Evolutionary conservation across 1,140 invertebrate species (phyloP).

Genomic region (Cherax destructor): DNA sequence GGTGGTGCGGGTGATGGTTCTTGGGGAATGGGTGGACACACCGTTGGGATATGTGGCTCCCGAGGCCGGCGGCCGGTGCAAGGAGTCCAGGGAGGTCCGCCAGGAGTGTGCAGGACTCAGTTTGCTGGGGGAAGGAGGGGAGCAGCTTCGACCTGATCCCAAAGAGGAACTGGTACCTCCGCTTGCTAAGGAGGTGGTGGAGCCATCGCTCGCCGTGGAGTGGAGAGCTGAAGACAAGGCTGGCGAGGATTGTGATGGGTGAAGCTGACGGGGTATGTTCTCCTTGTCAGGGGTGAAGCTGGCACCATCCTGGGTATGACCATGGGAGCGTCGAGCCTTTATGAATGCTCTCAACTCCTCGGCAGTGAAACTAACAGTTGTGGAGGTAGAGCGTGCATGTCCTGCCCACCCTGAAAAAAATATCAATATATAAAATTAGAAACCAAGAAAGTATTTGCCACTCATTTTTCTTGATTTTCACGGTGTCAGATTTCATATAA

Average conservation of each 20-base stretch:
- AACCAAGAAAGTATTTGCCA: no score
- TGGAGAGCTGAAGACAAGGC: constrained; percentile 73
- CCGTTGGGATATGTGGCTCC: neutral
- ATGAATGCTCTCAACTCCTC: constrained; percentile 73
- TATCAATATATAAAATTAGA: neutral
- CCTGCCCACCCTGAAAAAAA: constrained; percentile 59
- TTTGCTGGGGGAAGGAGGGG: constrained; percentile 58
- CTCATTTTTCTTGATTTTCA: no score
- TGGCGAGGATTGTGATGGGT: constrained; percentile 63
- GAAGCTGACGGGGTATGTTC: constrained; percentile 67
- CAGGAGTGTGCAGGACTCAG: constrained; percentile 66
- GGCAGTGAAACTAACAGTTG: constrained; percentile 75
- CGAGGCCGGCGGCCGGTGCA: constrained; percentile 44
- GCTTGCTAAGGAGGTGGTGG: constrained; percentile 54
- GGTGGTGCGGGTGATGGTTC: constrained; percentile 59
- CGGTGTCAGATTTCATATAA: no score
- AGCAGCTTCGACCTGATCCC: constrained; percentile 32
- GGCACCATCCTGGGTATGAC: constrained; percentile 33
- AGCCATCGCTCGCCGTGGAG: constrained; percentile 51
- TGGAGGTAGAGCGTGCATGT: constrained; percentile 72
- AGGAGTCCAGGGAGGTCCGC: constrained; percentile 66
- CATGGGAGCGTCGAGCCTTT: constrained; percentile 55
- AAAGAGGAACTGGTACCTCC: constrained; percentile 33
- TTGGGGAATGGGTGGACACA: constrained; percentile 41
- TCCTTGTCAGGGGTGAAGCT: constrained; percentile 68